Conservation (phyloP, 2,797 vertebrate genomes). For the Sarcoramphus papa region DNA sequence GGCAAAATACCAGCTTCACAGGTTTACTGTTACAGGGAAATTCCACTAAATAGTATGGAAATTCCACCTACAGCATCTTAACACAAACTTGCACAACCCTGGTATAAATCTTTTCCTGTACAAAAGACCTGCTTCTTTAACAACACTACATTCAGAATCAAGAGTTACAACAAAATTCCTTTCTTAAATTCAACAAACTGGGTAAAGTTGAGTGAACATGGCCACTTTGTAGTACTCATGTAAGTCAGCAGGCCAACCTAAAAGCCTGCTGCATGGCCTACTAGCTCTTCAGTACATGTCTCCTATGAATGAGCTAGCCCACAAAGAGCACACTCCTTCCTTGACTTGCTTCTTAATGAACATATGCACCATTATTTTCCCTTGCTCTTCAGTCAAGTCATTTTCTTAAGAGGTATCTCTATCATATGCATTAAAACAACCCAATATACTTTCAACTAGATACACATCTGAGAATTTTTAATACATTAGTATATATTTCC, state of each 20-base stretch:
- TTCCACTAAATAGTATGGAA: slow-evolving; percentile 31
- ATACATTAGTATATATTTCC: not conserved
- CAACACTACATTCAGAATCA: not conserved
- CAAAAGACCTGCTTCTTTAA: not conserved
- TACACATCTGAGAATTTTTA: not conserved
- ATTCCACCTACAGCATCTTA: not conserved
- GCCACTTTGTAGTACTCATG: rapidly evolving
- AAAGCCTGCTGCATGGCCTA: not conserved
- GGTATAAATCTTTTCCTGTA: not conserved
- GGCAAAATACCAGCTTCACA: not conserved
- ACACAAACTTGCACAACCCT: not conserved
- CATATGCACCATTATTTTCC: not conserved
- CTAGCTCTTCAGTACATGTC: not conserved
- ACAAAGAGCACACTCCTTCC: not conserved
- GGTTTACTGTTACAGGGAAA: not conserved
- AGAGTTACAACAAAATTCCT: not conserved
- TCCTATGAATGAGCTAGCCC: not conserved
- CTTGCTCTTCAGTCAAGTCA: not conserved
- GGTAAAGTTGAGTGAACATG: not conserved
- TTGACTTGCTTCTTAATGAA: not conserved
- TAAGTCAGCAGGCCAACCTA: not conserved
- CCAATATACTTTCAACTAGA: not conserved
- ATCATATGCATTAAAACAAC: not conserved
- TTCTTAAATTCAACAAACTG: not conserved
- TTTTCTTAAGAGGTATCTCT: not conserved